Base-by-base conservation (phyloP, 2,113 vertebrate genomes). In the Poeciliopsis prolifica region DNA sequence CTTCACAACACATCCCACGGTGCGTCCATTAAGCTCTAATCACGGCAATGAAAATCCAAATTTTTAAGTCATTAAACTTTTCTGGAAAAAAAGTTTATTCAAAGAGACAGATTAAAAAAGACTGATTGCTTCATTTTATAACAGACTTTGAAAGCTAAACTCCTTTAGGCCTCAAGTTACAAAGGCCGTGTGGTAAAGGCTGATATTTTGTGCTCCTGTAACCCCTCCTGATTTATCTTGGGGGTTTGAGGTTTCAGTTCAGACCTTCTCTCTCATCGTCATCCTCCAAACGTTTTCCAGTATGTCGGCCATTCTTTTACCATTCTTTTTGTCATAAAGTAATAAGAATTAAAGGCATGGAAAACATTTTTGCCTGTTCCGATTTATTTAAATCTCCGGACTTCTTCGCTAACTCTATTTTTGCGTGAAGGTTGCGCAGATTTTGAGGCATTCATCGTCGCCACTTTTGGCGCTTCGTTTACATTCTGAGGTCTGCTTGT, bases 401-500 rank as follows among this genome's bases (percentile, higher is more conserved):
- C 65, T 60, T 65, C 76, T 80, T 70, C 33, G 31, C 69, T 60
- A 63, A 35, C 28, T 11, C 63, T 72, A 72, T 78, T 78, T 15
- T 75, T 79, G 26, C 72, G 54, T 61, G 67, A 54, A 22, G 72
- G 68, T 62, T 44, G 70, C 75, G 81, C 74, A 82, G 81, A 88
- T 80, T 85, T 82, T 80, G 86, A 87, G 86, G 85, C 89, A 79
- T 91, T 91, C 84, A 84, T 76, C 35, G 29, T 60, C 7, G 29
- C 68, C 63, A 67, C 37, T 73, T 80, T 82, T 75, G 70, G 84
- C 78, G 63, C 73, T 72, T 83, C 80, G 48, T 90, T 88, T 88
- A 31, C 83, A 75, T 88, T 84, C 70, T 14, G 24, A 88, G 83
- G 72, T 88, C 83, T 87, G 87, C 85, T 90, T 79, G 80, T 88